Conservation (phyloP, 2,888 invertebrate species). For the Lasioglossum figueresi region DNA sequence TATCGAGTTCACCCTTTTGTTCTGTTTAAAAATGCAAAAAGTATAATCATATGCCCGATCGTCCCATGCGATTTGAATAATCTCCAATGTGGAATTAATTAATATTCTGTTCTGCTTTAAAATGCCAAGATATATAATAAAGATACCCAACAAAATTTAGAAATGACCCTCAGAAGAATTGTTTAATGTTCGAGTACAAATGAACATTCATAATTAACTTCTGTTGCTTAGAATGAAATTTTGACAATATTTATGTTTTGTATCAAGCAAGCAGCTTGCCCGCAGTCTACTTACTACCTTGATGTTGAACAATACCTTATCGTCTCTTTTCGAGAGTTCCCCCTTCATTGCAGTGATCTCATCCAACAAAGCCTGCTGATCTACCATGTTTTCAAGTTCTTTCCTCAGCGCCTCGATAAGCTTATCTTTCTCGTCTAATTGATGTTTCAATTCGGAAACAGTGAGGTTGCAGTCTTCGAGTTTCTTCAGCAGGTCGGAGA, state of each 20-base stretch:
- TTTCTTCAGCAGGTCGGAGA: slow-evolving; percentile 43
- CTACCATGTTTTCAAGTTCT: slow-evolving; percentile 61
- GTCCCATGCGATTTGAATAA: slow-evolving; percentile 62
- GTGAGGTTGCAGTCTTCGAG: slow-evolving; percentile 55
- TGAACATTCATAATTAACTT: no score
- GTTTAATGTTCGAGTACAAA: no score
- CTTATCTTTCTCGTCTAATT: slow-evolving; percentile 70
- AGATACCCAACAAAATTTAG: background rate
- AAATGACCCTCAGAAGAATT: background rate
- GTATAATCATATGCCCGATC: slow-evolving; percentile 33
- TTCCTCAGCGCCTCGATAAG: slow-evolving; percentile 59
- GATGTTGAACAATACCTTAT: slow-evolving; percentile 64
- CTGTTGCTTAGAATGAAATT: no score
- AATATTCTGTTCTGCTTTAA: background rate
- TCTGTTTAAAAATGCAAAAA: background rate
- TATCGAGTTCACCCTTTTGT: background rate
- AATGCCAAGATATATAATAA: background rate
- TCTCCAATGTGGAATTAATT: slow-evolving; percentile 64
- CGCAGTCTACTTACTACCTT: background rate
- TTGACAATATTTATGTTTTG: background rate
- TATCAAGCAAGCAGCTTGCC: no score
- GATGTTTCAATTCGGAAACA: slow-evolving; percentile 63
- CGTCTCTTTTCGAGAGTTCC: slow-evolving; percentile 71
- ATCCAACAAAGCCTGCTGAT: slow-evolving; percentile 59
- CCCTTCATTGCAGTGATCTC: slow-evolving; percentile 68